Evolutionary conservation across 2,888 invertebrate genomes (phyloP), one percentile per base, ranked within the genome.

Genomic region (Oscheius sp.): DNA sequence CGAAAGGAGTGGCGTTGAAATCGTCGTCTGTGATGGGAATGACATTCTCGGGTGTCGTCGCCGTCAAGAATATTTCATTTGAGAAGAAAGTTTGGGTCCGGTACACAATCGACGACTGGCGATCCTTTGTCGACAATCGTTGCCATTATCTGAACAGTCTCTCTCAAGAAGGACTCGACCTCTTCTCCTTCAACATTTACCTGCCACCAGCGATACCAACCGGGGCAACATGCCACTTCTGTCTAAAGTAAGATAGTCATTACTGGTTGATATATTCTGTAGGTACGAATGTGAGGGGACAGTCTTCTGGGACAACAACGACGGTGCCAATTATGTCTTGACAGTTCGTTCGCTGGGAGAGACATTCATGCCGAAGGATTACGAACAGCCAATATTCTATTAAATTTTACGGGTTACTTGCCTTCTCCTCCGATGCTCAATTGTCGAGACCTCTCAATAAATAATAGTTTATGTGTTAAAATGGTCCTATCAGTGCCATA

Each of bases 11-110:
- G 3, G 23, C 55, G 18, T 46, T 72, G 35, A 73, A 73, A 43
- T 29, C 68, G 23, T 59, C 66, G 2, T 53, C 49, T 5, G 73
- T 73, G 29, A 69, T 59, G 27, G 73, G 73, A 43, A 73, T 69
- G 68, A 73, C 69, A 46, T 69, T 73, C 68, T 68, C 68, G 21
- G 73, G 73, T 23, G 69, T 73, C 2, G 55, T 73, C n/a, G 25
- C 53, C 12, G 73, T 73, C 16, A 25, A n/a, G 35, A 73, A 73
- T 41, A 18, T 69, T 3, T 21, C 68, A 12, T 73, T 59, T 25
- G 58, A 68, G 9, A 73, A 73, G 52, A 45, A 56, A 41, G 72
- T 72, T 12, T 56, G n/a, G 16, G 43, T 72, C 16, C 53, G 72
- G 18, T 72, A 72, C 49, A 66, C 66, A 9, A 25, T 72, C 1